These are phyloP conservation scores for Nesospiza acunhae DNA, from an alignment of 2,113 vertebrate genomes.

Conservation along the genomic window DNA sequence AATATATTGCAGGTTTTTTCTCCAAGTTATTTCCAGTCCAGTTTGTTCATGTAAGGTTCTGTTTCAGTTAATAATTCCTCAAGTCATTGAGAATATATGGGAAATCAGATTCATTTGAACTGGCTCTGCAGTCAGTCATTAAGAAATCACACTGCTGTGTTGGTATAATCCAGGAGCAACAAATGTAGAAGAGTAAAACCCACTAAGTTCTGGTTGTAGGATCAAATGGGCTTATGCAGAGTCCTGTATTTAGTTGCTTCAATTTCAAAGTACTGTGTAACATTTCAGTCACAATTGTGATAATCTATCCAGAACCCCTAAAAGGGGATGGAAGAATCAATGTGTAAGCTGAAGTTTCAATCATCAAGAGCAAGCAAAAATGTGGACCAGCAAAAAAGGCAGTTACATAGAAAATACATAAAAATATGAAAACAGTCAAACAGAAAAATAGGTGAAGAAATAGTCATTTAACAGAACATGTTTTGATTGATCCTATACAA, in stretches of 20 bases:
- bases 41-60: neutral
- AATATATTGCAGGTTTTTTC: neutral
- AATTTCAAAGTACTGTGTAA: neutral
- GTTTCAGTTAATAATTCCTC: neutral
- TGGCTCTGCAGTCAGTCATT: neutral
- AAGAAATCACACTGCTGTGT: neutral
- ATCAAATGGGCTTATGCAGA: neutral
- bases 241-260: neutral
- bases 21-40: neutral
- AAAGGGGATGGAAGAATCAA: neutral
- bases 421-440: neutral
- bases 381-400: fast-evolving
- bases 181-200: neutral
- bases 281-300: neutral
- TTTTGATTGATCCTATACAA: neutral
- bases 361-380: neutral
- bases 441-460: neutral
- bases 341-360: neutral
- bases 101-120: neutral
- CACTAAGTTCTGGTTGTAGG: neutral
- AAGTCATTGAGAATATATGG: neutral
- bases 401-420: neutral
- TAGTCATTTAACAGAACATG: neutral
- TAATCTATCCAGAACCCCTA: neutral
- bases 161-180: neutral